A percentile compares a stretch with the other conserved stretches of the same genome.
Evolutionary conservation across 2,888 invertebrate genomes (phyloP).

Genomic region (Trichopoda pennipes): DNA sequence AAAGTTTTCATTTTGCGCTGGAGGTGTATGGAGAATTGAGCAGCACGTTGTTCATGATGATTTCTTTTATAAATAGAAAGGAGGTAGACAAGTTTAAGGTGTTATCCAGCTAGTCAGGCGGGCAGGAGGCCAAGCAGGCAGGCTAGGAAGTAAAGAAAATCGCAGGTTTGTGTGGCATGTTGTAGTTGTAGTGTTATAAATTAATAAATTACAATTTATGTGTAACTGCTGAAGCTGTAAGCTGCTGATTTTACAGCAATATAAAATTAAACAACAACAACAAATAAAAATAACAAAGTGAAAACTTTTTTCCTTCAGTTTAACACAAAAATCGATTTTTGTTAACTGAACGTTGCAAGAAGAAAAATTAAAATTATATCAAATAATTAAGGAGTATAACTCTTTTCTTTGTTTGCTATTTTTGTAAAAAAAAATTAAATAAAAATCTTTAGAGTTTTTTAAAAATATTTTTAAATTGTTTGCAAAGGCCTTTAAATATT

Average conservation of each 20-base stretch:
- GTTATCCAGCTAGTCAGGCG: conserved; percentile 24
- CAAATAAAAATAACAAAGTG: background rate
- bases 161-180: conserved; percentile 54
- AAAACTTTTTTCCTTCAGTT: conserved; percentile 59
- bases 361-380: conserved; percentile 62
- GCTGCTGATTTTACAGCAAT: conserved; percentile 63
- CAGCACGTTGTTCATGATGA: conserved; percentile 57
- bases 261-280: conserved; percentile 33
- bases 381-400: conserved; percentile 27
- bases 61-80: conserved; percentile 3
- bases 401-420: background rate
- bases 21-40: conserved; percentile 34
- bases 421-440: too few species aligned
- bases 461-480: too few species aligned
- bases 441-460: too few species aligned
- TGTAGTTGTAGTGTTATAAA: conserved; percentile 74
- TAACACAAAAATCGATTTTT: conserved; percentile 68
- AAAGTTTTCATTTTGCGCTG: conserved; percentile 62
- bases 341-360: conserved; percentile 52
- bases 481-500: too few species aligned
- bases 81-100: conserved; percentile 12
- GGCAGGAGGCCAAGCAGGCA: conserved; percentile 34
- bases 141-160: conserved; percentile 43
- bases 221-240: conserved; percentile 70
- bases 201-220: conserved; percentile 79